phyloP scores from a whole-genome alignment of 2,113 vertebrate genomes.

The Anolis carolinensis region DNA sequence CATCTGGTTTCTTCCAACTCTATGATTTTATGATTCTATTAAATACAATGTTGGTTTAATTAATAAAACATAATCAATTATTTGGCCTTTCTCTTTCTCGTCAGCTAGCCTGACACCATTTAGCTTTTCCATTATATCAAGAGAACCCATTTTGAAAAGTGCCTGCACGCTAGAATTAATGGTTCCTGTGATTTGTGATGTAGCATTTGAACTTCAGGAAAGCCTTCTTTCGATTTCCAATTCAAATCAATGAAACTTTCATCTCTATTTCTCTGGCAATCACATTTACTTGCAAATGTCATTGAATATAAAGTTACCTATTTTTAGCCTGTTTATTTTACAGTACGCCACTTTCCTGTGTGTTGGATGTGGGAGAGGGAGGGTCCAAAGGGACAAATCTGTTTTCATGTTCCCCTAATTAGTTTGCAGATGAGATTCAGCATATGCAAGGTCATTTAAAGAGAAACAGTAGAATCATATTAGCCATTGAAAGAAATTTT shows the following conservation, averaged over 20 bases:
- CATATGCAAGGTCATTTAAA: slow-evolving; percentile 34
- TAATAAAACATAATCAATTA: slow-evolving; percentile 48
- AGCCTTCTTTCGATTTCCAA: slow-evolving; percentile 64
- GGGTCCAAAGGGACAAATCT: slow-evolving; percentile 35
- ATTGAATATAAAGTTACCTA: slow-evolving; percentile 45
- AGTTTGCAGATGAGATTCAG: slow-evolving; percentile 60
- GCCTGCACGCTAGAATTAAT: slow-evolving; percentile 50
- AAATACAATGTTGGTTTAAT: slow-evolving; percentile 40
- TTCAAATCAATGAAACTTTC: slow-evolving; percentile 60
- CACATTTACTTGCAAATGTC: slow-evolving; percentile 60
- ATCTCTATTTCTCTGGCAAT: slow-evolving; percentile 62
- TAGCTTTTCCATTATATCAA: slow-evolving; percentile 39
- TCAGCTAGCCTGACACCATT: slow-evolving; percentile 31
- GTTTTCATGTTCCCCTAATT: slow-evolving; percentile 61
- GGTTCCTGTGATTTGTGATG: slow-evolving; percentile 60
- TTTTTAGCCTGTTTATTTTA: slow-evolving; percentile 47
- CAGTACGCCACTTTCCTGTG: not conserved
- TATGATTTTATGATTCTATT: not conserved
- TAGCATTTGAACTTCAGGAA: slow-evolving; percentile 65
- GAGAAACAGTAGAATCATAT: slow-evolving; percentile 11
- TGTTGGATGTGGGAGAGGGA: slow-evolving; percentile 29
- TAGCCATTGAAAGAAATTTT: slow-evolving; percentile 1
- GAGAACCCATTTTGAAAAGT: slow-evolving; percentile 40
- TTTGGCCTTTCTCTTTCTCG: slow-evolving; percentile 24
- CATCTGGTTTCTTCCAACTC: too few species aligned